Conservation (phyloP, 2,113 vertebrate genomes). For the Ptilonorhynchus violaceus region DNA sequence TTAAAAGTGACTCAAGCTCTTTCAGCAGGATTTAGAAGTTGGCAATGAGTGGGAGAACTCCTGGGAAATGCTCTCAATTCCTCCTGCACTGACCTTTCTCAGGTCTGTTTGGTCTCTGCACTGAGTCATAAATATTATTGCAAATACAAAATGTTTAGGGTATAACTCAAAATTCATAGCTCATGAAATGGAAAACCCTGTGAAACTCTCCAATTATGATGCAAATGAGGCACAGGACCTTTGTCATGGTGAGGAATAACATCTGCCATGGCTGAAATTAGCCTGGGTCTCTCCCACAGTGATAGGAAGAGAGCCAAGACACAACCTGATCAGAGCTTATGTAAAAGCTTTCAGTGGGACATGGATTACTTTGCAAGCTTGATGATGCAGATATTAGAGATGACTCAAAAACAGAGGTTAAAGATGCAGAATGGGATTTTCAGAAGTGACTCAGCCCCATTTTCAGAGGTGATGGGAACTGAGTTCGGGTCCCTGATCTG, state of each 20-base stretch:
- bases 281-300: not conserved
- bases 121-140: not conserved
- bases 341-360: not conserved
- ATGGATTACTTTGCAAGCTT: not conserved
- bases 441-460: not conserved
- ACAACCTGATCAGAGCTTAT: not conserved
- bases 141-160: not conserved
- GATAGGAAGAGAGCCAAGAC: not conserved
- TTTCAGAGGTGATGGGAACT: not conserved
- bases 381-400: not conserved
- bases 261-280: not conserved
- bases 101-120: not conserved
- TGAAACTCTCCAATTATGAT: not conserved
- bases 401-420: not conserved
- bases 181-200: not conserved
- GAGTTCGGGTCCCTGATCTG: not conserved
- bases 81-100: not conserved
- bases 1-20: not conserved
- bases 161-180: not conserved
- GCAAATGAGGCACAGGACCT: not conserved
- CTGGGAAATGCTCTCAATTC: not conserved
- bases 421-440: not conserved
- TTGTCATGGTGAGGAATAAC: not conserved
- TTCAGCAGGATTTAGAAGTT: not conserved
- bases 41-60: not conserved